Percentiles rank a stretch among this genome's conserved stretches.
These are phyloP conservation scores for Drosophila nigromelanica DNA, from an alignment of 1,140 invertebrate genomes.

Conservation along the genomic window DNA sequence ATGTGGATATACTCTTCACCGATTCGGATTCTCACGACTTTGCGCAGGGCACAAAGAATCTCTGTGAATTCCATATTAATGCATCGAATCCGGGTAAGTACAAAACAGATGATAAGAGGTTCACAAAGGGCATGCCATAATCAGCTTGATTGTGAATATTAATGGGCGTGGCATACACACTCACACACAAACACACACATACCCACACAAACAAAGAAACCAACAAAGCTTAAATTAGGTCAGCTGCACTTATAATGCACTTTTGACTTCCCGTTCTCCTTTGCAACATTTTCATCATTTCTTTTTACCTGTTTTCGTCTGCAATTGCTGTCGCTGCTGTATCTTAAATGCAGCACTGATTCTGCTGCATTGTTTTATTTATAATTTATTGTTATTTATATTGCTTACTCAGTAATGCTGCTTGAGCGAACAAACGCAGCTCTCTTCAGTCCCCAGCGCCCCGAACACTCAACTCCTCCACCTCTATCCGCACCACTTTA, in stretches of 20 bases:
- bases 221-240: conserved; percentile 34
- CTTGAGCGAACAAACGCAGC: conserved; percentile 22
- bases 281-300: conserved; percentile 9
- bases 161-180: conserved; percentile 20
- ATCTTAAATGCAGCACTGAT: conserved; percentile 28
- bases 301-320: neutral
- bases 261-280: neutral
- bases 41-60: conserved; percentile 85
- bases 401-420: conserved; percentile 55
- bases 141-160: conserved; percentile 29
- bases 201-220: neutral
- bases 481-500: neutral
- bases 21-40: conserved; percentile 92
- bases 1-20: conserved; percentile 93
- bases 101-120: conserved; percentile 6
- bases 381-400: conserved; percentile 69
- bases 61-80: conserved; percentile 90
- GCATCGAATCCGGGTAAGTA: conserved; percentile 86
- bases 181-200: neutral
- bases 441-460: neutral
- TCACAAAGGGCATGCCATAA: neutral
- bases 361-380: conserved; percentile 34
- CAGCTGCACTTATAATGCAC: conserved; percentile 24
- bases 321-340: neutral
- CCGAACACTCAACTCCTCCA: conserved; percentile 1